Evolutionary conservation across 2,113 vertebrate genomes (phyloP), one percentile per base, ranked within the genome.

Genomic region (Cnemophilus loriae): DNA sequence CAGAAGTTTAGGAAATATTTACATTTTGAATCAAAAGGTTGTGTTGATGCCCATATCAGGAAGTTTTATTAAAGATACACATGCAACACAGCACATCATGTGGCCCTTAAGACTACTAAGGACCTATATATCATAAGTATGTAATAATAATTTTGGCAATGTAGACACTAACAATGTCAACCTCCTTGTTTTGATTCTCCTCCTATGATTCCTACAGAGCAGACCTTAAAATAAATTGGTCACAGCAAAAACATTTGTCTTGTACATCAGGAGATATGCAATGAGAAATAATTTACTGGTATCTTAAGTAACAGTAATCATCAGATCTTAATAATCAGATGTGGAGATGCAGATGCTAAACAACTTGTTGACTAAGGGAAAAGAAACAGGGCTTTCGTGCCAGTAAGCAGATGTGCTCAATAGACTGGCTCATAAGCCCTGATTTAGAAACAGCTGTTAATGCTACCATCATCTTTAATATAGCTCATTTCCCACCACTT

Each of bases 311-410:
- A 98, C 94, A 97, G 95, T 97, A n/a, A n/a, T n/a, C n/a, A n/a
- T n/a, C n/a, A n/a, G n/a, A n/a, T n/a, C n/a, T 97, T 97, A 97
- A 98, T 98, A 97, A 98, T 98, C 98, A 98, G 92, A 98, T 92
- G 94, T 96, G 93, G 97, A 97, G 97, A 98, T 96, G 94, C 98
- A 98, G 98, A 98, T 98, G 97, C 57, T 95, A 95, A 91, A 44
- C 85, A 95, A 95, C 95, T 98, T 98, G 97, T 97, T 93, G 97
- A 98, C 95, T 97, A 97, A 98, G 97, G 96, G 97, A 97, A 98
- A 98, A 95, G 95, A 97, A 97, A 86, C 87, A 95, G 47, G 93
- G 68, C 92, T 95, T 96, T 98, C 97, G 98, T 97, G 95, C 95
- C 97, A 88, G 95, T 97, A 85, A 98, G 96, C 97, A 98, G 97